Conservation (phyloP, 2,888 invertebrate species). For the Eumacrocentrus americanus region DNA sequence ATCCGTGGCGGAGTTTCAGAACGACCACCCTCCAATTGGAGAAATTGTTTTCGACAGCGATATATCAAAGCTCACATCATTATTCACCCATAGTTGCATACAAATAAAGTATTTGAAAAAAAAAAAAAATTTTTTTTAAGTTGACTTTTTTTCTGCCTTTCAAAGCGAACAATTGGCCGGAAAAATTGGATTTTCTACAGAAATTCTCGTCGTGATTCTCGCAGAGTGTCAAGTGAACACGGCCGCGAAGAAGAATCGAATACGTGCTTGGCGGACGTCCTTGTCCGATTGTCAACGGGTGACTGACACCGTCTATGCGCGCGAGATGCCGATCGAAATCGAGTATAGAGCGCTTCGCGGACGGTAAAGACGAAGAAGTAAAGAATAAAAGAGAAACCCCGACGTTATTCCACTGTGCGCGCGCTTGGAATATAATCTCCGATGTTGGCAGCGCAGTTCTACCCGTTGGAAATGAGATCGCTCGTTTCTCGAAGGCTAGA, state of each 20-base stretch:
- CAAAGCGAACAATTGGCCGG: no score
- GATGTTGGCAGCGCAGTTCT: constrained; percentile 1
- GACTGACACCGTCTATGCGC: constrained; percentile 23
- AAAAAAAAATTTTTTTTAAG: no score
- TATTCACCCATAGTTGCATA: background rate
- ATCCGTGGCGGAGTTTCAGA: background rate
- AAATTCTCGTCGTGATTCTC: no score
- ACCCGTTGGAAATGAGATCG: constrained; percentile 13
- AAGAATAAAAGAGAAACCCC: constrained; percentile 9
- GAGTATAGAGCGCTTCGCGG: background rate
- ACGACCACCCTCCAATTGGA: constrained; percentile 31
- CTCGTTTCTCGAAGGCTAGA: constrained; percentile 1
- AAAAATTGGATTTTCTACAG: no score
- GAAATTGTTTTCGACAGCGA: constrained; percentile 33
- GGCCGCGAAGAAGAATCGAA: no score
- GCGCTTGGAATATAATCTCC: constrained; percentile 14
- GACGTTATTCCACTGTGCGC: background rate
- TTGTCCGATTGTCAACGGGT: constrained; percentile 32
- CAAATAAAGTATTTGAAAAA: background rate
- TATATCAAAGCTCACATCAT: background rate
- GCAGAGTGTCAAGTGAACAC: no score
- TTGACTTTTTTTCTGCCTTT: no score
- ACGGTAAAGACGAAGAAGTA: constrained; percentile 9
- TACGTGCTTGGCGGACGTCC: constrained; percentile 19
- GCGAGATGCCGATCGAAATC: constrained; percentile 6